Base-by-base conservation (phyloP, 2,113 vertebrate species). In the Alouatta palliata region DNA sequence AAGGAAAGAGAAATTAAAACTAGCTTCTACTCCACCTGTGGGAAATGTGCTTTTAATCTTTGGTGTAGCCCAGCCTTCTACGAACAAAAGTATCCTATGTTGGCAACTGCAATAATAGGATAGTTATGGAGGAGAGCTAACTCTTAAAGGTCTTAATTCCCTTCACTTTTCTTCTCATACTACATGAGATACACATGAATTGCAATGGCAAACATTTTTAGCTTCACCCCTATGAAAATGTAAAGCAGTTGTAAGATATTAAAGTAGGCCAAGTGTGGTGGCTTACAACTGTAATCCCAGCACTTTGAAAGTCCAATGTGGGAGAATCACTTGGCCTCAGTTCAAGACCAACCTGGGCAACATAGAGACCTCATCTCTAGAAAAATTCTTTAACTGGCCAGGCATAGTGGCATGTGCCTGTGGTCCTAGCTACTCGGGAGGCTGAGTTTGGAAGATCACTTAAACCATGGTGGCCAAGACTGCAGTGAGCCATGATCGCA, bases 1-100 rank as follows among this genome's bases (percentile, higher is more conserved):
- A 79, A 93, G 64, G 40, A 75, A 88, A 23, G 35, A 11, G 23
- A 56, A 89, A 73, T n/a, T 73, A 89, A 94, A 94, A 91, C 56
- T 82, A 87, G 58, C 45, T 64, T 80, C 79, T 80, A 47, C 23
- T 25, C 16, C 27, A 64, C 52, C 49, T 80, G 4, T 40, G 56
- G 25, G 35, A 90, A 75, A 37, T 73, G 13, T 32, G 64, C 40
- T 87, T 88, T 58, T 14, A 43, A 79, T 54, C 61, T 79, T 77
- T 43, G 43, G 20, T 52, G 61, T 88, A 88, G 58, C 70, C 21
- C 88, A 76, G 21, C 70, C 52, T 92, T 70, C 77, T 52, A 88
- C 25, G 52, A 79, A 52, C 82, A n/a, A 76, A 61, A 61, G 30
- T 45, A 20, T 30, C 40, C 4, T 77, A 32, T 20, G 27, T 71